Evolutionary conservation across 2,888 invertebrate genomes (phyloP).

Genomic region (Morpho achilles): DNA sequence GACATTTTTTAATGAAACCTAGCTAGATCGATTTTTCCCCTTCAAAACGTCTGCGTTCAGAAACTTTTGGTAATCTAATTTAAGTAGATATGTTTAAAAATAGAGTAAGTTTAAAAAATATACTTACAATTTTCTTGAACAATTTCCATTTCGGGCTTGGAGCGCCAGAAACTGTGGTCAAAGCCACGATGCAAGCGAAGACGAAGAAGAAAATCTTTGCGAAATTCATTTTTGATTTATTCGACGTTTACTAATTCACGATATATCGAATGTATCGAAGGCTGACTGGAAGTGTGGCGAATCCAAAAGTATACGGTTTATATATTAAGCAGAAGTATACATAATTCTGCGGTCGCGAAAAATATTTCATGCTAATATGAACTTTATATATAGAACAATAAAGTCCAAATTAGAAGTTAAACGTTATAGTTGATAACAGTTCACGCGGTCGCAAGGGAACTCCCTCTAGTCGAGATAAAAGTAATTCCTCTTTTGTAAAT

Average conservation of each 20-base stretch:
- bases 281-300: neutral
- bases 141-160: constrained; percentile 47
- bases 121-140: constrained; percentile 51
- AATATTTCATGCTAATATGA: neutral
- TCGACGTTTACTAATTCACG: neutral
- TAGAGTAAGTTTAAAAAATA: neutral
- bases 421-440: neutral
- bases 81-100: too few species aligned
- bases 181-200: constrained; percentile 40
- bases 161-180: constrained; percentile 36
- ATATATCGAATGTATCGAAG: neutral
- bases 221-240: constrained; percentile 42
- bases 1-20: too few species aligned
- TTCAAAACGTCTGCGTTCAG: too few species aligned
- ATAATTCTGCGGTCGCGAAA: constrained; percentile 2
- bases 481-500: constrained; percentile 6
- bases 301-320: neutral
- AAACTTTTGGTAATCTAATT: too few species aligned
- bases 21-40: too few species aligned
- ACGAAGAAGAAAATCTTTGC: constrained; percentile 41
- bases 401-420: neutral
- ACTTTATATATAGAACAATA: neutral
- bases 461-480: constrained; percentile 1
- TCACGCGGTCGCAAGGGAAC: neutral
- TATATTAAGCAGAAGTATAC: constrained; percentile 2